phyloP scores from a whole-genome alignment of 2,888 invertebrate species.

The Nasonia oneida region DNA sequence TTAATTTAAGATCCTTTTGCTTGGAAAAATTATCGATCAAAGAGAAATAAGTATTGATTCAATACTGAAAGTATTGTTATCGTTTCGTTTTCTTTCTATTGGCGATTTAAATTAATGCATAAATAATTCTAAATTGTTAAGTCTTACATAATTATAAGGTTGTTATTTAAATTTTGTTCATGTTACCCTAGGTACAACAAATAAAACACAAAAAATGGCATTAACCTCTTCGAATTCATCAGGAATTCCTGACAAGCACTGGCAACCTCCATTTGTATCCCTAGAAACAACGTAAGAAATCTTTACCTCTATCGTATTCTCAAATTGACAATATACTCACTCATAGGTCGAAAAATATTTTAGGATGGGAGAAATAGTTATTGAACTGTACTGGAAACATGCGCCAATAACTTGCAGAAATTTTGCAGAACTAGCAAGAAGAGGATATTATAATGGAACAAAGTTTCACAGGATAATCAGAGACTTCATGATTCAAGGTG shows the following conservation, averaged over 20 bases:
- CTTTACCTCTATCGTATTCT: conserved; percentile 28
- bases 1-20: neutral
- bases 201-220: conserved; percentile 34
- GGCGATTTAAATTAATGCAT: too few species aligned
- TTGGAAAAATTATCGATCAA: neutral
- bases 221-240: conserved; percentile 48
- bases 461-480: conserved; percentile 97
- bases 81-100: neutral
- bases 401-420: conserved; percentile 98
- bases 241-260: conserved; percentile 92
- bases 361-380: conserved; percentile 94
- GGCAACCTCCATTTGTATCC: conserved; percentile 92
- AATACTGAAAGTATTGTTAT: neutral
- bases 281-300: conserved; percentile 90
- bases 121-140: neutral
- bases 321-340: conserved; percentile 26
- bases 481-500: conserved; percentile 96
- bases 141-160: neutral
- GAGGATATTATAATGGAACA: conserved; percentile 97
- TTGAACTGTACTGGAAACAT: conserved; percentile 99
- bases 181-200: neutral
- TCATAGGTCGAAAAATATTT: conserved; percentile 67
- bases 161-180: neutral
- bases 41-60: neutral
- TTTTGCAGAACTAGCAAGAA: conserved; percentile 94